Evolutionary conservation across 2,797 vertebrate species (phyloP).

Genomic region (Phoebastria nigripes): DNA sequence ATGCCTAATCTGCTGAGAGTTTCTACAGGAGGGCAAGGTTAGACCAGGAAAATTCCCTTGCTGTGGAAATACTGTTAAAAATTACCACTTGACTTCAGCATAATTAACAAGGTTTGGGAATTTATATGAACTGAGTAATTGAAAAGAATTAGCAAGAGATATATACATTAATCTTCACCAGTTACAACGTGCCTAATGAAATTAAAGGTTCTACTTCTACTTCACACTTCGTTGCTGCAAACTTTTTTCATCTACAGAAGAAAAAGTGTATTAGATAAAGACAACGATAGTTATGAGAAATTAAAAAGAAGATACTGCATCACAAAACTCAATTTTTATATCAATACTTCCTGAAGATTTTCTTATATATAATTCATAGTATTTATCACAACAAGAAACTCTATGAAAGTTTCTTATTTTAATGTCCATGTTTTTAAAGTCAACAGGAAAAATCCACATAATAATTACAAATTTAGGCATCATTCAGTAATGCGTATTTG

Average conservation of each 20-base stretch:
- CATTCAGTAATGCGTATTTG: background rate
- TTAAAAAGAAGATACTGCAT: background rate
- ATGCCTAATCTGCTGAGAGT: constrained; percentile 79
- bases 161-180: constrained; percentile 87
- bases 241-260: constrained; percentile 63
- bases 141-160: constrained; percentile 86
- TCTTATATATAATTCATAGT: background rate
- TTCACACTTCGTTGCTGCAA: constrained; percentile 55
- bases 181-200: constrained; percentile 86
- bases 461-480: background rate
- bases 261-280: constrained; percentile 2
- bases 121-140: constrained; percentile 87
- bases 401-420: background rate
- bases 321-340: background rate
- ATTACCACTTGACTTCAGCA: constrained; percentile 80
- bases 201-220: constrained; percentile 73
- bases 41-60: constrained; percentile 80
- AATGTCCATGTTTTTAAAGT: background rate
- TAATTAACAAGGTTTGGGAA: constrained; percentile 88
- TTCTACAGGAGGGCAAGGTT: constrained; percentile 77
- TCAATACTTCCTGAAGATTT: background rate
- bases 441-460: background rate
- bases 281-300: background rate
- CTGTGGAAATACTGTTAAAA: constrained; percentile 77
- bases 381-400: background rate